Evolutionary conservation across 1,140 invertebrate species (phyloP).

Genomic region (Batillaria attramentaria): DNA sequence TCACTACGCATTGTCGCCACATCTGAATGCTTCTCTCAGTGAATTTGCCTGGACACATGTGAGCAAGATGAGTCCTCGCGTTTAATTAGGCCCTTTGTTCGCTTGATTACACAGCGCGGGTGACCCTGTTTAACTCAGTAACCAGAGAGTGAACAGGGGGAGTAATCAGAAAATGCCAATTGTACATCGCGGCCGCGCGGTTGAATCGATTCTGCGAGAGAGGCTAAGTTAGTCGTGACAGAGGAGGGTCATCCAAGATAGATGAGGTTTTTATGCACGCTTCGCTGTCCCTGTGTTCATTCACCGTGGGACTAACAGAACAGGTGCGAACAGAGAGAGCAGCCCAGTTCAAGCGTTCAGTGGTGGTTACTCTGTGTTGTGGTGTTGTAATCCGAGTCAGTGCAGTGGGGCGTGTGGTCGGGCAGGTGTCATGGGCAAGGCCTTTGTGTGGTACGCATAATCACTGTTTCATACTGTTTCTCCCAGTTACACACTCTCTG

Average conservation of each 20-base stretch:
- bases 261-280: not conserved
- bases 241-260: not conserved
- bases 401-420: no score
- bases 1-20: no score
- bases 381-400: no score
- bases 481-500: no score
- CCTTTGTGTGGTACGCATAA: no score
- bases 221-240: not conserved
- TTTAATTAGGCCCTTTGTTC: constrained; percentile 1
- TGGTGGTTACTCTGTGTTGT: no score
- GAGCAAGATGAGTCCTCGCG: not conserved
- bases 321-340: not conserved
- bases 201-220: not conserved
- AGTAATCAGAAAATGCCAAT: not conserved
- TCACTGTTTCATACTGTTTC: no score
- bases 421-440: no score
- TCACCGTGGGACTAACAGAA: not conserved
- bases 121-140: not conserved
- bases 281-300: not conserved
- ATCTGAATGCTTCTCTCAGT: no score
- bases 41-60: no score
- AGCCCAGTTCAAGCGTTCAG: no score
- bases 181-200: no score
- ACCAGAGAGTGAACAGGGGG: not conserved
- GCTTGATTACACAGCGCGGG: not conserved